Evolutionary conservation across 92 coral and sea anemone species (phyloP), one percentile per base, ranked within the genome.

Genomic region (Muricea muricata): DNA sequence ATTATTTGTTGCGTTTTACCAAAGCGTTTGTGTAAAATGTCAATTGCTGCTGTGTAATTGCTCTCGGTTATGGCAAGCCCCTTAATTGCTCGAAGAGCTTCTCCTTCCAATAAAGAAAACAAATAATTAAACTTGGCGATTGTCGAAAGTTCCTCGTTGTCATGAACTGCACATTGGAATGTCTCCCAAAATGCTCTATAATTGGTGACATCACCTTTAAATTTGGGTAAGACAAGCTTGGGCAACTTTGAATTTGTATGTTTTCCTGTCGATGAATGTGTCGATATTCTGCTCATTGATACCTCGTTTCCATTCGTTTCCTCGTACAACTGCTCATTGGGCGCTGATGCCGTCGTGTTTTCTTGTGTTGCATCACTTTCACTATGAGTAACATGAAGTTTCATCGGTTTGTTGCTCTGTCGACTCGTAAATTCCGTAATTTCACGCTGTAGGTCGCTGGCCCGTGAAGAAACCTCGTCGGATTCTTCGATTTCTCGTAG

Each of bases 41-140:
- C 80, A 46, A 75, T 45, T 20, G 80, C 80, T 24, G 80, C 42
- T 21, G 47, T 25, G 28, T 75, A 75, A 29, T 75, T 75, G 23
- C 20, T 18, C 55, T 46, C 80, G 12, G 65, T 35, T 5, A 75
- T 50, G 6, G 80, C 46, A 18, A 75, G 65, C 30, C 80, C 80
- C 42, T 75, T 46, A 12, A 75, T 32, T 5, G 63, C 61, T 1
- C 80, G 39, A 26, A 54, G 30, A 1, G 81, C 81, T 14, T 25
- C 10, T 23, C 81, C 65, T 50, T 75, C 81, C 23, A 75, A 56
- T 15, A 48, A 48, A 20, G 81, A 75, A 28, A 40, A 40, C 32
- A 75, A 56, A 34, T 48, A 75, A 20, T 75, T 75, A 7, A 75
- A 75, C 41, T 89, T 89, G 84, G 80, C 85, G 30, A 86, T 79